phyloP scores from a whole-genome alignment of 1,140 invertebrate genomes.

The Drosophila sechellia region DNA sequence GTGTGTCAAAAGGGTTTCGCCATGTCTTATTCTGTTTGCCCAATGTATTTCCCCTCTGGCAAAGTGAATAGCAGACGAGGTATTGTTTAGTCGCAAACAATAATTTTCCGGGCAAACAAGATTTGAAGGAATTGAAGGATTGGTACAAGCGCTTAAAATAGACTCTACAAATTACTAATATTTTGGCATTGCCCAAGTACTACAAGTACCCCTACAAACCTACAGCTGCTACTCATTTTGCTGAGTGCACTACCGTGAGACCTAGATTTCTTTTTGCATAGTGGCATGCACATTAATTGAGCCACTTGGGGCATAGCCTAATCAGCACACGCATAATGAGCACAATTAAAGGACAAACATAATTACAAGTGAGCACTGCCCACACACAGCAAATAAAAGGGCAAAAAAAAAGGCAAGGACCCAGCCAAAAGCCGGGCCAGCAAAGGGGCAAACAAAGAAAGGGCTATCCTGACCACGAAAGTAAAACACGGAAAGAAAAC shows the following conservation, averaged over 20 bases:
- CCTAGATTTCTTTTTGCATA: conserved; percentile 21
- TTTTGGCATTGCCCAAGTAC: background rate
- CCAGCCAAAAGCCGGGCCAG: too few relatives aligned
- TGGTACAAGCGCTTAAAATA: background rate
- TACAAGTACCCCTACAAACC: too few relatives aligned
- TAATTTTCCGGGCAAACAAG: conserved; percentile 41
- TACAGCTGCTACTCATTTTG: conserved; percentile 1
- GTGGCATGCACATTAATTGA: conserved; percentile 67
- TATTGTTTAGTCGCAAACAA: conserved; percentile 39
- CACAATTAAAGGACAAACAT: conserved; percentile 81
- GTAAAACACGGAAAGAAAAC: conserved; percentile 40
- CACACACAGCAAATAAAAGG: conserved; percentile 36
- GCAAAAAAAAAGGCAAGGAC: conserved; percentile 47
- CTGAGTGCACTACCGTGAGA: conserved; percentile 5
- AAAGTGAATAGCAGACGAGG: conserved; percentile 19
- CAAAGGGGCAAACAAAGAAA: conserved; percentile 27
- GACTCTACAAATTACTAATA: background rate
- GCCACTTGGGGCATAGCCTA: conserved; percentile 74
- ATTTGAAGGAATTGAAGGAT: conserved; percentile 6
- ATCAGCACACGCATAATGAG: conserved; percentile 80
- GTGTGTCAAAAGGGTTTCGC: conserved; percentile 35
- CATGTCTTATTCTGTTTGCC: conserved; percentile 31
- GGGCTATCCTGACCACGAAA: conserved; percentile 22
- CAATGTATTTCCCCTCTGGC: conserved; percentile 29
- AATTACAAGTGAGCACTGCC: conserved; percentile 68